Evolutionary conservation across 2,113 vertebrate species (phyloP).

Genomic region (Pseudolaguvia tuberculata): DNA sequence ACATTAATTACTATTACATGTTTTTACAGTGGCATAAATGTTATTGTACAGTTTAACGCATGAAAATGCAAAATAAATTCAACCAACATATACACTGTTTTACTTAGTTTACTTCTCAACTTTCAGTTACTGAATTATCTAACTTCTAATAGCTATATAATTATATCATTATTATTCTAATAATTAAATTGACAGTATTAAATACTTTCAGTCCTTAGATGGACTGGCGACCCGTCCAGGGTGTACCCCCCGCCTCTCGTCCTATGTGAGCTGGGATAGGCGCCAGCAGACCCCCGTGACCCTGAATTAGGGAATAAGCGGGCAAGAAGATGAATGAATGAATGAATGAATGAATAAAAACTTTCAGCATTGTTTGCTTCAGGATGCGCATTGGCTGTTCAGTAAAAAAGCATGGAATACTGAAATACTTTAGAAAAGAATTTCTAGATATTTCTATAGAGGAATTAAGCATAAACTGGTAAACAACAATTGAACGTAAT

Average conservation of each 20-base stretch:
- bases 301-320: too few relatives aligned
- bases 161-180: constrained; percentile 22
- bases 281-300: too few relatives aligned
- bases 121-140: constrained; percentile 1
- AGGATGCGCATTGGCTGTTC: constrained; percentile 40
- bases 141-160: too few relatives aligned
- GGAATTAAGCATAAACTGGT: constrained; percentile 78
- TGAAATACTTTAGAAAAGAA: constrained; percentile 65
- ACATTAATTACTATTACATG: constrained; percentile 42
- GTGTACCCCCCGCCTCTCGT: too few relatives aligned
- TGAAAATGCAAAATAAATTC: too few relatives aligned
- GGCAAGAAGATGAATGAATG: too few relatives aligned
- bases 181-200: constrained; percentile 13
- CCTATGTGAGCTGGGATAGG: too few relatives aligned
- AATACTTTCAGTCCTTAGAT: constrained; percentile 47
- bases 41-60: too few relatives aligned
- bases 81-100: neutral
- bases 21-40: constrained; percentile 41
- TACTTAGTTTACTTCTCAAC: constrained; percentile 36
- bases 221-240: too few relatives aligned
- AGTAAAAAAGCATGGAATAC: constrained; percentile 11
- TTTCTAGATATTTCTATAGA: constrained; percentile 82
- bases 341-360: too few relatives aligned
- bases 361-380: too few relatives aligned
- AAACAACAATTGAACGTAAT: constrained; percentile 71